Evolutionary conservation across 1,140 invertebrate genomes (phyloP).

Genomic region (Cotesia glomerata): DNA sequence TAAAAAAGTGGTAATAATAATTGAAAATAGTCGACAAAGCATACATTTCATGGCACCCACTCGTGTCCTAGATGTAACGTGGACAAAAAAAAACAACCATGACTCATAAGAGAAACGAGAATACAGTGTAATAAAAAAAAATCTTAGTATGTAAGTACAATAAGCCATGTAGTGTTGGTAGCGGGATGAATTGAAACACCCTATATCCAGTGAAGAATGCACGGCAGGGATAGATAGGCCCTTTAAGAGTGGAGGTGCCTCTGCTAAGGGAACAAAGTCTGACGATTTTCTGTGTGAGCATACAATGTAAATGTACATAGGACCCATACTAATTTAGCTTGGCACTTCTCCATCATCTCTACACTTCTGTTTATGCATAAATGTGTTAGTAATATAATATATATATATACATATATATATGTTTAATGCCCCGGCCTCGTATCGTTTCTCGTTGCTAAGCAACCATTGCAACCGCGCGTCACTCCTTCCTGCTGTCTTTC

Average conservation of each 20-base stretch:
- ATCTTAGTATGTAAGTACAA: not conserved
- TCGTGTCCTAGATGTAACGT: slow-evolving; percentile 16
- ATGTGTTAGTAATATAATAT: no score
- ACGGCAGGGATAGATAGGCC: not conserved
- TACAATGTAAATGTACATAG: no score
- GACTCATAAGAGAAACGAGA: not conserved
- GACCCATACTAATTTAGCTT: no score
- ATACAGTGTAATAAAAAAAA: not conserved
- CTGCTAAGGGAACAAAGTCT: not conserved
- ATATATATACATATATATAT: no score
- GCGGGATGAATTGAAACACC: not conserved
- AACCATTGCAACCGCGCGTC: slow-evolving; percentile 13
- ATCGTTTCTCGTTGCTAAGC: slow-evolving; percentile 17
- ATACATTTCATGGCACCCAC: slow-evolving; percentile 1
- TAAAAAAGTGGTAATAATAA: not conserved
- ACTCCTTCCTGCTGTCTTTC: slow-evolving; percentile 8
- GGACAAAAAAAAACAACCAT: not conserved
- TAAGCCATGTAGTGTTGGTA: not conserved
- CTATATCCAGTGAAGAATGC: not conserved
- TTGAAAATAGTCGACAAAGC: not conserved
- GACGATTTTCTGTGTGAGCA: no score
- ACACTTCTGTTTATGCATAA: no score
- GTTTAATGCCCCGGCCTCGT: not conserved
- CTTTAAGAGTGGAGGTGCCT: not conserved
- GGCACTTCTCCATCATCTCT: no score